Evolutionary conservation across 1,140 invertebrate genomes (phyloP).

Genomic region (Eupeodes corollae): DNA sequence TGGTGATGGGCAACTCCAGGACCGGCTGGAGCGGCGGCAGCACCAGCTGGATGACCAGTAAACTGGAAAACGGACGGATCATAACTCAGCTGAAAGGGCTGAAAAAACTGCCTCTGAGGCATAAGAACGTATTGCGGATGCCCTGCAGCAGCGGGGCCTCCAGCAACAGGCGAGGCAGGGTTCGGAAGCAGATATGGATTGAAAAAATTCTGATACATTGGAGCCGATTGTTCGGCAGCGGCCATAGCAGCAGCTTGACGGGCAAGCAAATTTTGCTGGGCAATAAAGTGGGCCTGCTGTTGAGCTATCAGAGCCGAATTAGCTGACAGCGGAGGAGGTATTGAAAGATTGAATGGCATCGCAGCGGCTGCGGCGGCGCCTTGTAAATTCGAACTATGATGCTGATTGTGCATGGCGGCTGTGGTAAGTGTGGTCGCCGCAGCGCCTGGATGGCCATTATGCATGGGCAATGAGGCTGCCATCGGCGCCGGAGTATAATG

Average conservation of each 20-base stretch:
- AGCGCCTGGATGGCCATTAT: not conserved
- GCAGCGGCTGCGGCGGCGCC: slow-evolving; percentile 2
- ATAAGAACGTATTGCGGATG: slow-evolving; percentile 33
- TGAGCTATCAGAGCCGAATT: slow-evolving; percentile 29
- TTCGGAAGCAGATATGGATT: slow-evolving; percentile 23
- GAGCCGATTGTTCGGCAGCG: slow-evolving; percentile 23
- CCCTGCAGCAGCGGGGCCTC: not conserved
- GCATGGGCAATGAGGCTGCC: not conserved
- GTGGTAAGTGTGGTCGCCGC: not conserved
- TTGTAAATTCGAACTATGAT: not conserved
- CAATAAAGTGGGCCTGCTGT: slow-evolving; percentile 35
- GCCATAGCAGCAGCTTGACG: slow-evolving; percentile 29
- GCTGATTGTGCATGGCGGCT: slow-evolving; percentile 1
- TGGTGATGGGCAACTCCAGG: not conserved
- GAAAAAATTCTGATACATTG: slow-evolving; percentile 26
- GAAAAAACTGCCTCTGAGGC: slow-evolving; percentile 23
- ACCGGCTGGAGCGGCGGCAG: slow-evolving; percentile 4
- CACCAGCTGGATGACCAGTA: slow-evolving; percentile 4
- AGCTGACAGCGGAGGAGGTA: slow-evolving; percentile 13
- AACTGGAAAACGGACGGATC: slow-evolving; percentile 20
- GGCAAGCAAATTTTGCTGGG: slow-evolving; percentile 32
- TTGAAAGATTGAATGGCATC: slow-evolving; percentile 21
- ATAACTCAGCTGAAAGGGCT: slow-evolving; percentile 28
- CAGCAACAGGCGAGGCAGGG: slow-evolving; percentile 7
- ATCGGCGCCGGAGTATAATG: not conserved